Conservation (phyloP, 1,140 invertebrate genomes). For the Apis mellifera region DNA sequence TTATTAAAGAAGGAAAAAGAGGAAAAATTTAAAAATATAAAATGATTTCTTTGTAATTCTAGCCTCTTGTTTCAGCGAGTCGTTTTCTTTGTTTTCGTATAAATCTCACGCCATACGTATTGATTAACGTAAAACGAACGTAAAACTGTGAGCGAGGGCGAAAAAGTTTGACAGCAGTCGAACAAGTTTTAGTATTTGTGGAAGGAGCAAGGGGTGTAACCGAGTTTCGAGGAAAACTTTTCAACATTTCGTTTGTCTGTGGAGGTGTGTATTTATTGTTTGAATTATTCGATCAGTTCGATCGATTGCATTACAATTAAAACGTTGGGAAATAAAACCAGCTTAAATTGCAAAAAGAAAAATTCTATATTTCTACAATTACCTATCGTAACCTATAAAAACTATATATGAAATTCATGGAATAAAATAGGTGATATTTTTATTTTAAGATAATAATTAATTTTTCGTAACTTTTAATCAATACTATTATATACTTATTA, state of each 20-base stretch:
- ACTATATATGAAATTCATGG: too few species aligned
- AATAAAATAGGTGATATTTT: too few species aligned
- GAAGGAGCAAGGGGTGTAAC: not conserved
- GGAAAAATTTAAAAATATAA: not conserved
- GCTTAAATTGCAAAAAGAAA: not conserved
- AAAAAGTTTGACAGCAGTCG: slow-evolving; percentile 17
- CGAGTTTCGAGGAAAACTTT: not conserved
- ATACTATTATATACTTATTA: too few species aligned
- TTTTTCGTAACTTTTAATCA: too few species aligned
- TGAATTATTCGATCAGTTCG: not conserved
- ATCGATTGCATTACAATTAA: not conserved
- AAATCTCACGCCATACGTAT: slow-evolving; percentile 6
- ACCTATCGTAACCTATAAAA: too few species aligned
- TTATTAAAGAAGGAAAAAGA: too few species aligned
- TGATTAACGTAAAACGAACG: not conserved
- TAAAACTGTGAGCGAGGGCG: not conserved
- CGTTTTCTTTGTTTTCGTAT: not conserved
- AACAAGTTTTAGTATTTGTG: slow-evolving; percentile 7
- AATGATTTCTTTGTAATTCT: not conserved
- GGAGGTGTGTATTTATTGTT: not conserved
- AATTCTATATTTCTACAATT: not conserved
- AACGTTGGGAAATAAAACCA: not conserved
- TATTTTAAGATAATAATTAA: too few species aligned
- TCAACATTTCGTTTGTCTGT: not conserved
- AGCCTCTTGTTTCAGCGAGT: not conserved